phyloP scores from a whole-genome alignment of 2,888 invertebrate species.

The Leptinotarsa rubiginosa region DNA sequence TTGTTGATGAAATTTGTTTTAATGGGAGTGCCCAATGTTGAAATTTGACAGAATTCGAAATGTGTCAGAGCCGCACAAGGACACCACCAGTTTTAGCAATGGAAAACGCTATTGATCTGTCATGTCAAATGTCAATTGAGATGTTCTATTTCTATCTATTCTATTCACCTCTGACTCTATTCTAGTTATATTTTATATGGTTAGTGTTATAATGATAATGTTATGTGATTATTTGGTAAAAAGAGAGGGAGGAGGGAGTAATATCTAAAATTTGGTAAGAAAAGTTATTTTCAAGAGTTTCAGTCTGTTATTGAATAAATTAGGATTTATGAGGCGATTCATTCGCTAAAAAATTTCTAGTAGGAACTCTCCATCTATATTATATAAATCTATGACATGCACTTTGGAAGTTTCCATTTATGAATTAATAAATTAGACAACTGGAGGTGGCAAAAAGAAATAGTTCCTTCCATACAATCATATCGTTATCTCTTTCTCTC shows the following conservation, averaged over 20 bases:
- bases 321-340: too few relatives aligned
- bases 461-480: background rate
- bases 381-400: background rate
- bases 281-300: background rate
- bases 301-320: background rate
- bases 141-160: background rate
- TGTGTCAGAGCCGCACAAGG: too few relatives aligned
- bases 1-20: too few relatives aligned
- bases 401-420: constrained; percentile 15
- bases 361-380: background rate
- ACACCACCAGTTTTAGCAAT: too few relatives aligned
- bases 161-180: background rate
- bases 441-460: background rate
- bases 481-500: background rate
- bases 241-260: constrained; percentile 13
- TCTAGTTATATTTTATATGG: background rate
- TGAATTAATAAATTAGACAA: background rate
- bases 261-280: constrained; percentile 10
- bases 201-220: background rate
- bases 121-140: too few relatives aligned
- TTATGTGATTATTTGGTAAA: background rate
- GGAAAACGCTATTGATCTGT: too few relatives aligned
- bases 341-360: too few relatives aligned
- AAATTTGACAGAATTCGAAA: too few relatives aligned
- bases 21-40: too few relatives aligned